Evolutionary conservation across 2,797 vertebrate genomes (phyloP), one percentile per base, ranked within the genome.

Genomic region (Oophaga sylvatica): DNA sequence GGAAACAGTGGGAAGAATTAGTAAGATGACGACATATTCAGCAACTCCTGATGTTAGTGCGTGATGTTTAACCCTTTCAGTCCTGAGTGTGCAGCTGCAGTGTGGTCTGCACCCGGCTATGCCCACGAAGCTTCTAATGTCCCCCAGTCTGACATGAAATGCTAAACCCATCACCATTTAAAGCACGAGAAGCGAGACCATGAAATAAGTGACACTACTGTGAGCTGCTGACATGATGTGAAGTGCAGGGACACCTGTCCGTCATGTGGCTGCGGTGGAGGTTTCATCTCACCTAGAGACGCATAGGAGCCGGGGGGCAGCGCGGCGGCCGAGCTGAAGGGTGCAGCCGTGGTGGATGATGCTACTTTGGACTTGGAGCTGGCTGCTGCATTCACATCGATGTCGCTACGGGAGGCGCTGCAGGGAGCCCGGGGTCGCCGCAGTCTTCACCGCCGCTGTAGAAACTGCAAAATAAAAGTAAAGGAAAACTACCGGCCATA

Each of bases 321-420:
- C 76, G 97, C 96, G 0, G 98, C 95, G 0, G 97, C 97, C 0
- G 97, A 96, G 93, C 97, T 96, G 95, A 99, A 99, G 6, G 97
- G 97, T 0, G 96, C 93, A 0, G 96, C 91, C 19, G 94, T 90
- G 9, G 97, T 95, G 15, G 96, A 94, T 0, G 96, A 95, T 83
- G 96, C 94, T 91, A 97, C 96, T 90, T 97, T 97, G 15, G 97
- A 97, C 94, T 99, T 99, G 94, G 98, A 96, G 90, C 92, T 99
- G 93, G 98, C 96, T 68, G 98, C 98, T 12, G 98, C 98, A 2
- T 99, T 99, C 77, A 99, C 98, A 0, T 99, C 98, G 5, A 99
- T 95, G 91, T 99, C 98, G 16, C 98, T 99, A 65, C 98, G 97
- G 90, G 98, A 99, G 13, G 13, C 98, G 97, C 92, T 99, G 98